Evolutionary conservation across 2,113 vertebrate genomes (phyloP), one percentile per base, ranked within the genome.

Genomic region (Epinephelus lanceolatus): DNA sequence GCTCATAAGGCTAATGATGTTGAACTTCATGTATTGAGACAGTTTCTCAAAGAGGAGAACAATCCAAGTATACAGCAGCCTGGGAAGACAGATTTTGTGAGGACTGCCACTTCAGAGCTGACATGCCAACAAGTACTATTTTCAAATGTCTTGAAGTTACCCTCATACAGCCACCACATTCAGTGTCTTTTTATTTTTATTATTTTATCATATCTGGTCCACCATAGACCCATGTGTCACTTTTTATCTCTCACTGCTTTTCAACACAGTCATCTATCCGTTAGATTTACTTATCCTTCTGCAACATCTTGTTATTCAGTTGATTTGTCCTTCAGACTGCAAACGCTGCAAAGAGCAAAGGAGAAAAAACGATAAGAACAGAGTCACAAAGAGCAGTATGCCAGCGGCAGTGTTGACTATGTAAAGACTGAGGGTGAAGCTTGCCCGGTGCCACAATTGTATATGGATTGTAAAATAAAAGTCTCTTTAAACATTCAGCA

Each of bases 401-500:
- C 76, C 71, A 62, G 76, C 81, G 59, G 62, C 49, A 12, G 2
- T 68, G 80, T 88, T 94, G 87, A 95, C 89, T 92, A 93, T 93
- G 87, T 87, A 94, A 88, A 92, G 82, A 70, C 71, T 30, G 27
- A 72, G 62, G 82, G 70, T 1, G 23, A 81, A 83, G 86, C 62
- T 74, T 12, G 4, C 6, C 73, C 1, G 6, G 27, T 51, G 66
- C 72, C 60, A 76, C 65, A 76, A 45, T 60, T 93, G 91, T 92
- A 93, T 92, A 94, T 94, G 91, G 92, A 93, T 93, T 74, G 88
- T 88, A 79, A 86, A 91, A 91, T 89, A 89, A 94, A 94, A 93
- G 84, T 86, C 89, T 89, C 88, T 93, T 95, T 91, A 95, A 94
- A 94, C 91, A 94, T 95, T 90, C 92, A 94, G 88, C 76, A 91